Evolutionary conservation across 2,113 vertebrate species (phyloP).

Genomic region (Prunella fulvescens): DNA sequence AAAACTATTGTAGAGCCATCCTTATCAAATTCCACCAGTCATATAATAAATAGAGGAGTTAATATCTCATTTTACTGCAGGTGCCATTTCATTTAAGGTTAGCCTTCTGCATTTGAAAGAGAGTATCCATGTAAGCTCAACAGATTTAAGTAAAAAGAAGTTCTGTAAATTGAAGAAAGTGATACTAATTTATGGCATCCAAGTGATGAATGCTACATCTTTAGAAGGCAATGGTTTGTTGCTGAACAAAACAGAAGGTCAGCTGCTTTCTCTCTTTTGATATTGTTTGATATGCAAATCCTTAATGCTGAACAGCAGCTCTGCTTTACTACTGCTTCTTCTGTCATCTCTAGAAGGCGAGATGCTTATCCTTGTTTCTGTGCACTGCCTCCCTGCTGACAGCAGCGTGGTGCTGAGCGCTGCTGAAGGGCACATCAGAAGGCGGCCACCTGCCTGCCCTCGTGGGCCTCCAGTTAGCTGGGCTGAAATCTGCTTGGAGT

Average conservation of each 20-base stretch:
- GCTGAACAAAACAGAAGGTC: not conserved
- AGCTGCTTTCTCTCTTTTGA: not conserved
- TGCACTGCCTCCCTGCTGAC: not conserved
- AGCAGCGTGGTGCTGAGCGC: fast-evolving
- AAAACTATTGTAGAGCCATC: not conserved
- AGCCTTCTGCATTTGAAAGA: not conserved
- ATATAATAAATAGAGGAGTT: not conserved
- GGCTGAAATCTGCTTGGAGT: not conserved
- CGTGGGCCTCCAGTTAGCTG: not conserved
- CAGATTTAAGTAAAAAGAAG: not conserved
- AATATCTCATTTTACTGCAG: not conserved
- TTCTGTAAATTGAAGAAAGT: not conserved
- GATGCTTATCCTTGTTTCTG: not conserved
- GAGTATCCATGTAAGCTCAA: not conserved
- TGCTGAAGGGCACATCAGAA: not conserved
- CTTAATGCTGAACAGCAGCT: not conserved
- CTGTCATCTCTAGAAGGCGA: not conserved
- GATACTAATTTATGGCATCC: not conserved
- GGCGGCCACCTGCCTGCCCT: not conserved
- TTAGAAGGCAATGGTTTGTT: not conserved
- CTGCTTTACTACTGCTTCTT: not conserved
- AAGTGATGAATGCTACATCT: not conserved
- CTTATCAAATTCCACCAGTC: not conserved
- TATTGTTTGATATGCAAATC: not conserved
- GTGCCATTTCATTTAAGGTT: not conserved